Conservation (phyloP, 2,113 vertebrate species). For the Chloroceryle aenea region DNA sequence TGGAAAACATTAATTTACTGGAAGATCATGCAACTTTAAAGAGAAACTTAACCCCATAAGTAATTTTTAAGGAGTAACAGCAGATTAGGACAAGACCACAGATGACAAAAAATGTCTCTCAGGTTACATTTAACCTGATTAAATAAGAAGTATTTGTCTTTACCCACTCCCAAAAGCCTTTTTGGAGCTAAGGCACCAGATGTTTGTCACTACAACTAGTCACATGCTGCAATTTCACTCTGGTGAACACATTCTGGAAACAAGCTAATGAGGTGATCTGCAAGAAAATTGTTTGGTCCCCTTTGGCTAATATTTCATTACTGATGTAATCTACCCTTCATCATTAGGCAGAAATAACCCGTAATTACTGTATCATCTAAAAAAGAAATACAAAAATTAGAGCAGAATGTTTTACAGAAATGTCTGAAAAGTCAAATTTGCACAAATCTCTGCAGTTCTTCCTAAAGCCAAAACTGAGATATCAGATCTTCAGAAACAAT, state of each 20-base stretch:
- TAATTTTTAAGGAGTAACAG: conserved; percentile 55
- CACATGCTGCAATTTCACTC: conserved; percentile 58
- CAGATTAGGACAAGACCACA: conserved; percentile 25
- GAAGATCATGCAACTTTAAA: conserved; percentile 46
- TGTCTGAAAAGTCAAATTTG: conserved; percentile 12
- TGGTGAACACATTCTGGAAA: conserved; percentile 61
- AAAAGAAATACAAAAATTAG: not conserved
- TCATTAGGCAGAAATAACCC: conserved; percentile 73
- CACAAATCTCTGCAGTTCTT: not conserved
- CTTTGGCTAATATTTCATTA: conserved; percentile 80
- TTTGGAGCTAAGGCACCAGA: conserved; percentile 81
- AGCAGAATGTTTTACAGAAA: not conserved
- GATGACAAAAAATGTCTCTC: conserved; percentile 57
- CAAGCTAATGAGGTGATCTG: conserved; percentile 72
- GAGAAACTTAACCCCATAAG: conserved; percentile 31
- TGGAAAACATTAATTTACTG: conserved; percentile 55
- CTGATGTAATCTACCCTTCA: conserved; percentile 77
- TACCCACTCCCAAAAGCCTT: conserved; percentile 74
- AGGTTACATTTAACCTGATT: conserved; percentile 62
- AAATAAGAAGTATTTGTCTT: conserved; percentile 62
- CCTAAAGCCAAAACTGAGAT: not conserved
- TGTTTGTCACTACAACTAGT: conserved; percentile 79
- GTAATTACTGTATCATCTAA: conserved; percentile 31
- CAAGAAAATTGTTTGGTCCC: conserved; percentile 67
- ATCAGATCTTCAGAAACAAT: not conserved